Conservation (phyloP, 2,888 invertebrate genomes). For the Pandemis corylana region DNA sequence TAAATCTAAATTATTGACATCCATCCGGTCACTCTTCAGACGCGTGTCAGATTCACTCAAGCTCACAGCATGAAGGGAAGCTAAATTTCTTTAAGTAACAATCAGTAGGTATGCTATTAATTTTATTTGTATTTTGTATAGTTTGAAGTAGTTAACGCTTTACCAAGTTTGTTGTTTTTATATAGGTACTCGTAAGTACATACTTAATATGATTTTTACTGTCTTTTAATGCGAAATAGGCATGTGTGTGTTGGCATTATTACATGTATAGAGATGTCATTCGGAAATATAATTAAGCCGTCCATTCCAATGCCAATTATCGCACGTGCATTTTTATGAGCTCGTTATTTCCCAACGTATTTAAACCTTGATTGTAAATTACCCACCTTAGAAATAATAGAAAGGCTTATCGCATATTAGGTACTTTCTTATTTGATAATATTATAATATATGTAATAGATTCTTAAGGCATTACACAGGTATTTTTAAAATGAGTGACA, state of each 20-base stretch:
- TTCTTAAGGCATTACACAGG: background rate
- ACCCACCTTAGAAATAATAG: background rate
- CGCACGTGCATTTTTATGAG: conserved; percentile 6
- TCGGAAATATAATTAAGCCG: background rate
- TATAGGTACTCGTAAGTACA: too few species aligned
- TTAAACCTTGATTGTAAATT: background rate
- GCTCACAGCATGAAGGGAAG: background rate
- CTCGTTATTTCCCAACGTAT: conserved; percentile 5
- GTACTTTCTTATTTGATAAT: background rate
- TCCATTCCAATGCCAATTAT: background rate
- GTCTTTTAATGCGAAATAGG: too few species aligned
- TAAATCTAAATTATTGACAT: background rate
- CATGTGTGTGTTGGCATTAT: too few species aligned
- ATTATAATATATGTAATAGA: too few species aligned
- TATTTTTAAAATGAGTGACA: conserved; percentile 6
- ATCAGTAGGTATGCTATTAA: too few species aligned
- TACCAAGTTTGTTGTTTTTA: too few species aligned
- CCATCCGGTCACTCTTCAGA: background rate
- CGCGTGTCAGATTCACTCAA: background rate
- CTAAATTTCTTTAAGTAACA: too few species aligned
- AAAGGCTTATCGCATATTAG: background rate
- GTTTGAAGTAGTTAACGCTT: too few species aligned
- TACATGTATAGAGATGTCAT: conserved; percentile 1
- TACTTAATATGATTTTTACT: too few species aligned
- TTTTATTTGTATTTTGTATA: too few species aligned